phyloP scores from a whole-genome alignment of 2,113 vertebrate genomes.

The Marcusenius ussheri region DNA sequence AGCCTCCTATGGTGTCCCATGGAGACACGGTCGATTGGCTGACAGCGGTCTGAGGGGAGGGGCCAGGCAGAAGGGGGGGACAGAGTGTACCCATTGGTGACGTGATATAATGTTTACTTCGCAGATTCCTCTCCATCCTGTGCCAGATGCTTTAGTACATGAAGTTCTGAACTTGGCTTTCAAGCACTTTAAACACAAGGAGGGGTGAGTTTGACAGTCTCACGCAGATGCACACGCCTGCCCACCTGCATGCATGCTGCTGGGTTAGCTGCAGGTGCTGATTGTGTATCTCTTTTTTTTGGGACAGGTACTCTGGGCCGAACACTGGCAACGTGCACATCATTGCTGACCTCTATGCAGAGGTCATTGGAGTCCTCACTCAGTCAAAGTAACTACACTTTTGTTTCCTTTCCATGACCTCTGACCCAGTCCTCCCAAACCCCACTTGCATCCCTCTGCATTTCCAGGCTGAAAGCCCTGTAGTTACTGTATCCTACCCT shows the following conservation, averaged over 20 bases:
- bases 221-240: background rate
- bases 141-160: conserved; percentile 96
- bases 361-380: conserved; percentile 94
- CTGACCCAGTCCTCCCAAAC: background rate
- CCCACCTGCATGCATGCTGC: background rate
- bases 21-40: conserved; percentile 11
- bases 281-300: background rate
- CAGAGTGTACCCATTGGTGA: background rate
- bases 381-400: conserved; percentile 83
- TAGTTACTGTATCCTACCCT: background rate
- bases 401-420: background rate
- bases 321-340: conserved; percentile 98
- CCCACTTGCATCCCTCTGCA: background rate
- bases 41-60: background rate
- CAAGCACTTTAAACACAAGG: conserved; percentile 99
- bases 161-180: conserved; percentile 99
- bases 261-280: background rate
- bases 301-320: conserved; percentile 86
- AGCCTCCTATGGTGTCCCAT: conserved; percentile 3
- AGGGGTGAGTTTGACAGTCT: conserved; percentile 75
- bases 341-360: conserved; percentile 95
- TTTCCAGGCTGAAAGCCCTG: background rate
- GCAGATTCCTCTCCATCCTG: conserved; percentile 98
- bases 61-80: background rate
- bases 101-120: conserved; percentile 43